Conservation (phyloP, 2,113 vertebrate genomes). For the Candoia aspera region DNA sequence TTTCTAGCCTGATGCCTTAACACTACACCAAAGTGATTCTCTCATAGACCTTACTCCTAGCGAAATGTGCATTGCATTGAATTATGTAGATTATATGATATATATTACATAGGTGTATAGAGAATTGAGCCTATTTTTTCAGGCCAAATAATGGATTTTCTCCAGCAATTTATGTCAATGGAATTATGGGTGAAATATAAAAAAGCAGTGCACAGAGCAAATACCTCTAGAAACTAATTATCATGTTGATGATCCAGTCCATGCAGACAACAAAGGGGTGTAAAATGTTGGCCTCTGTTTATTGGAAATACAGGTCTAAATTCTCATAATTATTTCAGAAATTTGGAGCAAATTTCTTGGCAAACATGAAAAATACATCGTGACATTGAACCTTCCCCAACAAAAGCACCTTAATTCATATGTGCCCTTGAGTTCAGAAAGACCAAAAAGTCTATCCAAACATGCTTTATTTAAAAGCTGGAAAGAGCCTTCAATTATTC, state of each 20-base stretch:
- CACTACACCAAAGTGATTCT: too few species aligned
- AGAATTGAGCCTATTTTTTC: neutral
- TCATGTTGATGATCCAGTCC: neutral
- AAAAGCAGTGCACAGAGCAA: neutral
- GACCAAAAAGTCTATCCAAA: neutral
- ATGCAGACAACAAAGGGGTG: neutral
- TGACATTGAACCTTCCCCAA: neutral
- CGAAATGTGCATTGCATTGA: too few species aligned
- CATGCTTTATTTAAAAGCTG: constrained; percentile 12
- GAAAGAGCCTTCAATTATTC: neutral
- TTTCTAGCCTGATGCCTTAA: too few species aligned
- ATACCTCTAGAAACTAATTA: neutral
- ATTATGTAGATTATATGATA: too few species aligned
- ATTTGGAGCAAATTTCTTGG: neutral
- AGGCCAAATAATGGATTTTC: neutral
- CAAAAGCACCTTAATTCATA: constrained; percentile 13
- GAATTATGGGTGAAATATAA: neutral
- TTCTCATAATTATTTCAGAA: neutral
- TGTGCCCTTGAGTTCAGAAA: neutral
- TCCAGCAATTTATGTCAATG: neutral
- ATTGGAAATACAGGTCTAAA: neutral
- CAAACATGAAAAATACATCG: neutral
- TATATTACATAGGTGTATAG: too few species aligned
- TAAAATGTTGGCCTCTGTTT: neutral
- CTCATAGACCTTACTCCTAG: too few species aligned